Evolutionary conservation across 2,797 vertebrate genomes (phyloP), one percentile per base, ranked within the genome.

Genomic region (Coregonus sp.): DNA sequence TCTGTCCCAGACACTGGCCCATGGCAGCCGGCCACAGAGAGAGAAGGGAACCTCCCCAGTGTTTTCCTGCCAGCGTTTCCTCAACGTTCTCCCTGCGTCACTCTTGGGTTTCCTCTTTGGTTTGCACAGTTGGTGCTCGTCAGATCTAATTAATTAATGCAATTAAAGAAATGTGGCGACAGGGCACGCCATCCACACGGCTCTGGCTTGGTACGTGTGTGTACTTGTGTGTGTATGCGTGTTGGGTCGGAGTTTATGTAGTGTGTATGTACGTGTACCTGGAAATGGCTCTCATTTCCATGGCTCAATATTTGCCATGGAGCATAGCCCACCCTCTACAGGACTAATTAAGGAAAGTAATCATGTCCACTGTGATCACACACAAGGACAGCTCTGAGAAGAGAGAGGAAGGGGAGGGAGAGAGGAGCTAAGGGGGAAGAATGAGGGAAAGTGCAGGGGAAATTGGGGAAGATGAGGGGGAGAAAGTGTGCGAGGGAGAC

Each of bases 271-370:
- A 37, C 3, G 71, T 72, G 71, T 31, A 51, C 40, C n/a, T 86
- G 80, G 80, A 81, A 89, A 86, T 84, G 86, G 87, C 84, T 90
- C 82, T 90, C 75, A 92, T 92, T 94, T 93, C 87, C 90, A 92
- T 86, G 79, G 80, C 67, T 84, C 89, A 92, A 91, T 93, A 92
- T 94, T 94, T 92, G 80, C 84, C 71, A 88, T 92, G 92, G 91
- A 92, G 83, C 77, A 12, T 2, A 80, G 91, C 92, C 92, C 85
- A 73, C 90, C 85, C 88, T 90, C 88, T 83, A 89, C 86, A 78
- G 16, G 16, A 40, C 79, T 93, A 92, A 93, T 92, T 90, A 93
- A 92, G 87, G 90, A 85, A 89, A 89, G 85, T 81, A 89, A 92
- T 92, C 86, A 89, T 84, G 86, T 87, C 82, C 80, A 85, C 86